Evolutionary conservation across 2,113 vertebrate species (phyloP), one percentile per base, ranked within the genome.

Genomic region (Indicator maculatus): DNA sequence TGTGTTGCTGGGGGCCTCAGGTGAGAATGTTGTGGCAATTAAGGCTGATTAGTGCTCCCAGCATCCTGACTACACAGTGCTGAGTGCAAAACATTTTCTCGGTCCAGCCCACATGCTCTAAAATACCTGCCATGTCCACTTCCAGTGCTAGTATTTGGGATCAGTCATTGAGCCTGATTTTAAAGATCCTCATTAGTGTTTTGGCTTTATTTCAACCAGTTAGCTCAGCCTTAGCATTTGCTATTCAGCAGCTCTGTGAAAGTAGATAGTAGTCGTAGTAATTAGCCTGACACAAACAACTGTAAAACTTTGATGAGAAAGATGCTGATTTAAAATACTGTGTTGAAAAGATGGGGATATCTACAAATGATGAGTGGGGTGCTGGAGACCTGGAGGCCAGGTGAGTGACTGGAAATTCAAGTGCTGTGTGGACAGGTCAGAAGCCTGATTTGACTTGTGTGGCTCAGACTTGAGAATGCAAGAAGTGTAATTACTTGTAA

Each of bases 251-350:
- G 61, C 24, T 45, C 38, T 74, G 41, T 28, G 30, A 64, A 84
- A 31, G 39, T 6, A 6, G 41, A 44, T 0, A 36, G 41, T 44
- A 44, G 0, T 12, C 38, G n/a, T n/a, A 67, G 24, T 89, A 60
- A 81, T 78, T 81, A 86, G 73, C 21, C 33, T 77, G 65, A 45
- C 18, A 41, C 10, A 72, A 63, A 53, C 18, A 67, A 8, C 26
- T 56, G 52, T 36, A 66, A 70, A 88, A 33, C 45, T 24, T 80
- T 80, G 74, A 81, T 59, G 18, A 92, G 41, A n/a, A 77, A 60
- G 66, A 21, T 3, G 3, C 18, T 60, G 0, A 59, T 93, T 86
- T 82, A 83, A 93, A 90, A 91, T 75, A 52, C 36, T 26, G 0
- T 30, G 7, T 66, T 78, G 30, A 58, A 88, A 71, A 70, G 36